Evolutionary conservation across 2,113 vertebrate species (phyloP), one percentile per base, ranked within the genome.

Genomic region (Menura novaehollandiae): DNA sequence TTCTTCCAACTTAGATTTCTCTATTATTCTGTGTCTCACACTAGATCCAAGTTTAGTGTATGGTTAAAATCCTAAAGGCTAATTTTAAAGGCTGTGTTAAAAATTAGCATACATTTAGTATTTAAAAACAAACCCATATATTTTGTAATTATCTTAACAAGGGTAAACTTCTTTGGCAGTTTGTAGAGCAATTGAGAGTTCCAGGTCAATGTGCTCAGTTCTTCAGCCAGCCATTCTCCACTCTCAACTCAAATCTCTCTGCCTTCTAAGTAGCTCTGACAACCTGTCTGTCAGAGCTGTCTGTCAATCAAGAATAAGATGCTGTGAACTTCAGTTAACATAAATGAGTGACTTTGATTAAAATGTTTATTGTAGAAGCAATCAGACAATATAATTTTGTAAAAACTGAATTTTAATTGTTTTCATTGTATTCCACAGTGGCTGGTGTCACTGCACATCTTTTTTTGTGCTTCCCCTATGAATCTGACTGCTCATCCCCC

Each of bases 41-140:
- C 7, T 59, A 60, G 13, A 52, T 68, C 30, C 1, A 2, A 47
- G 2, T 83, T 79, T 39, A 86, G 9, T 11, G 44, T 24, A n/a
- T 20, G 13, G 5, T 51, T 63, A 85, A 78, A 75, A 67, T 35
- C 8, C 8, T 69, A 58, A 46, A 51, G 2, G 12, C 8, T 67
- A 43, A 71, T 46, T 81, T 78, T 74, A 55, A 82, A 86, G 43
- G 5, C 17, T 60, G 2, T 56, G 2, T 64, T 82, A 47, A 72
- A 71, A 94, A 84, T 11, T 4, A 68, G 0, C 8, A 39, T 55
- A 10, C 4, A 24, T 30, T 72, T 43, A 41, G 53, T 37, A 87
- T 44, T 58, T 14, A 17, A 56, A 33, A 72, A 74, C 43, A 73
- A 55, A 43, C 1, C 0, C 3, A 12, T 4, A 0, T 22, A 28